phyloP scores from a whole-genome alignment of 2,797 vertebrate species.

The Kryptolebias ocellatus region DNA sequence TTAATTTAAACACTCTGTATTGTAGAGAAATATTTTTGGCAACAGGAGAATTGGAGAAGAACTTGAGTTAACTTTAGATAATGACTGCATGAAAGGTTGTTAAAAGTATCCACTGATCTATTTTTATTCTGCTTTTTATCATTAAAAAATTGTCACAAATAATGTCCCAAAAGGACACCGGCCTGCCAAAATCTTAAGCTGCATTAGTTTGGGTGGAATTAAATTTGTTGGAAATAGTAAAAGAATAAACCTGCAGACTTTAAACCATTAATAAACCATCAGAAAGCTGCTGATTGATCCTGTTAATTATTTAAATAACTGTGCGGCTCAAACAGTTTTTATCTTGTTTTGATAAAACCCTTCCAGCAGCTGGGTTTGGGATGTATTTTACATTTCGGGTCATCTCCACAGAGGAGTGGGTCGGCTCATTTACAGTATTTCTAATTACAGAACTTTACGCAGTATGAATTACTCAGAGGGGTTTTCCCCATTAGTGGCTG shows the following conservation, averaged over 20 bases:
- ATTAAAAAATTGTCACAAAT: background rate
- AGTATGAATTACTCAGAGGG: constrained; percentile 46
- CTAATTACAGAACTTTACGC: constrained; percentile 50
- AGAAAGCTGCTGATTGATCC: too few relatives aligned
- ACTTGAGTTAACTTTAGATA: too few relatives aligned
- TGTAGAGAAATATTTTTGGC: background rate
- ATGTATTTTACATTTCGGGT: constrained; percentile 50
- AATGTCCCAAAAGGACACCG: too few relatives aligned
- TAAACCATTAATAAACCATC: too few relatives aligned
- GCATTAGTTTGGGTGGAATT: background rate
- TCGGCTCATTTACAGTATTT: constrained; percentile 45
- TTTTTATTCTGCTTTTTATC: background rate
- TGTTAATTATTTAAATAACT: background rate
- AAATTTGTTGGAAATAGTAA: background rate
- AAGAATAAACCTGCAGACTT: too few relatives aligned
- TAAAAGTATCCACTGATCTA: background rate
- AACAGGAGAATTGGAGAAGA: background rate
- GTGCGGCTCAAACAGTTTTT: background rate
- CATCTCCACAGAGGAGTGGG: constrained; percentile 50
- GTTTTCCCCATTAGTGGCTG: constrained; percentile 36
- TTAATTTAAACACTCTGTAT: background rate
- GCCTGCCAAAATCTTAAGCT: background rate
- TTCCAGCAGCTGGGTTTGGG: constrained; percentile 11
- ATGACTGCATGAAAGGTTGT: too few relatives aligned
- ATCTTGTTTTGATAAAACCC: background rate